Evolutionary conservation across 1,140 invertebrate genomes (phyloP), one percentile per base, ranked within the genome.

Genomic region (Potamilus streckersoni): DNA sequence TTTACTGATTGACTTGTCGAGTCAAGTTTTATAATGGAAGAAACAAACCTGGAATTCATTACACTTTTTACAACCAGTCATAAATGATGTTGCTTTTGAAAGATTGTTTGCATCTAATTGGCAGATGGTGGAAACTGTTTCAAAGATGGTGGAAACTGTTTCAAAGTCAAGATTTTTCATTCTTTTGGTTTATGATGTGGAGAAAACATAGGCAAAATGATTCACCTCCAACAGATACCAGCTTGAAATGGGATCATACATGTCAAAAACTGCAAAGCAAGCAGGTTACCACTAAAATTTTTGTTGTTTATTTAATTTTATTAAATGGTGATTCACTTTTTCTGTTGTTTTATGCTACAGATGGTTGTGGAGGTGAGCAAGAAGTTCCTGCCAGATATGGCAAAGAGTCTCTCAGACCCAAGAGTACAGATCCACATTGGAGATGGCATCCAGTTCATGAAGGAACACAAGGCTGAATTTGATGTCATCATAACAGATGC

Each of bases 401-500:
- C 96, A 0, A 91, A 92, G 23, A 96, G 95, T 13, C 95, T 99
- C 75, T 90, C 93, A 2, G 93, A 94, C 89, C 93, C 94, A 0
- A 98, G 98, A 89, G 86, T 99, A 3, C 93, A 90, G 0, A 86
- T 99, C 6, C 92, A 95, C 81, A 93, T 99, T 69, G 96, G 95
- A 2, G 98, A 99, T 89, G 98, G 98, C 2, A 96, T 98, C 83
- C 94, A 97, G 82, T 99, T 96, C 88, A 94, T 99, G 92, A 94
- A 95, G 80, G 92, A 95, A 56, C 96, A 97, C 81, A 91, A 91
- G 64, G 92, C 93, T 57, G 93, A 96, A 89, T 99, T 97, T 90
- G 98, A 99, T 91, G 95, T 99, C 49, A 97, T 99, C 69, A 98
- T 99, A 55, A 99, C 98, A 0, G 98, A 99, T 89, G 98, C 97